Base-by-base conservation (phyloP, 1,140 invertebrate species). In the Brachystomella parvula region DNA sequence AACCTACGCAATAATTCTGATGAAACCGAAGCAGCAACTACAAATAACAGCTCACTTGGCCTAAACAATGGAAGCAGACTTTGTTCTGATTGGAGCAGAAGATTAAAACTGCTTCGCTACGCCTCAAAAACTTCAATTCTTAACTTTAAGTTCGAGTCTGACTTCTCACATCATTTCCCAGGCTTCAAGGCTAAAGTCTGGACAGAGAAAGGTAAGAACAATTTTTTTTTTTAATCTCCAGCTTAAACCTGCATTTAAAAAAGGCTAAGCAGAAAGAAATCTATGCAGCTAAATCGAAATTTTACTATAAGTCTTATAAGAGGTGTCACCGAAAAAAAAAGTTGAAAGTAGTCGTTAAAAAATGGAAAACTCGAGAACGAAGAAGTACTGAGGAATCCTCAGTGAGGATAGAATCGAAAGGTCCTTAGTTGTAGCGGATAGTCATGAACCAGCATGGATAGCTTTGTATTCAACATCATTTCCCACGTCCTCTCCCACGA, bases 21-120 rank as follows among this genome's bases (percentile, higher is more conserved):
- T 47, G 65, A 71, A 57, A 65, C 70, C 32, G 63, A 61, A 62
- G 63, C 2, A 68, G 70, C 60, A 44, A 28, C 61, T 66, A 53
- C 60, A 70, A 61, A 39, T 74, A 75, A 24, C 29, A 64, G 19
- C 74, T n/a, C n/a, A n/a, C n/a, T n/a, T n/a, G n/a, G n/a, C n/a
- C n/a, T n/a, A n/a, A n/a, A n/a, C n/a, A n/a, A 78, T 35, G 75
- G 81, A 32, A 77, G 84, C 6, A 53, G 24, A 26, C 76, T 84
- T 2, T 90, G 88, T 76, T 87, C 87, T 1, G 85, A 89, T 75
- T 88, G 86, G 85, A 86, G 83, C 69, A 80, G 82, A 12, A 84
- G 84, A 72, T 77, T 89, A 17, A 90, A 89, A 76, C 78, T 89
- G 19, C 77, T 89, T 2, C 81, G 86, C 1, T 82, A 85, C 76